These are phyloP conservation scores for Agapornis canus DNA, from an alignment of 2,797 vertebrate genomes.

Conservation along the genomic window DNA sequence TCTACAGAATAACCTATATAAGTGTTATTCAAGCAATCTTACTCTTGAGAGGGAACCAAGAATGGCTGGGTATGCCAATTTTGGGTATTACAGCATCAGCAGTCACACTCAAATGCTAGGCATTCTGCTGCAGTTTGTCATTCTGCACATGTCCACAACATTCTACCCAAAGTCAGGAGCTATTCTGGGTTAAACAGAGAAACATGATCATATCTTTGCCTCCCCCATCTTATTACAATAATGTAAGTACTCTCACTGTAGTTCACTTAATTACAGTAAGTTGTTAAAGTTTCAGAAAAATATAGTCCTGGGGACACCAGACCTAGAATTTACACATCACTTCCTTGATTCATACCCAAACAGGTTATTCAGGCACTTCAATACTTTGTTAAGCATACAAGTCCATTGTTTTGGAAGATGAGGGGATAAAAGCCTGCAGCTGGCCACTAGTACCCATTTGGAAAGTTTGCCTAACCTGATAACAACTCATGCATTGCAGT, in stretches of 20 bases:
- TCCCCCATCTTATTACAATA: not conserved
- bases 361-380: not conserved
- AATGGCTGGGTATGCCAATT: not conserved
- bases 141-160: not conserved
- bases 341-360: not conserved
- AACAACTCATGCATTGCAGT: not conserved
- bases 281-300: not conserved
- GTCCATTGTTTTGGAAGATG: not conserved
- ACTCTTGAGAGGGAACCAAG: not conserved
- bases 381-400: not conserved
- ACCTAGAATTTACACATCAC: not conserved
- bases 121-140: not conserved
- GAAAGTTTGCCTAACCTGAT: not conserved
- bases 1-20: not conserved
- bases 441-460: not conserved
- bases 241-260: not conserved
- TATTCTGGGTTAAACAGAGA: not conserved
- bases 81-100: not conserved
- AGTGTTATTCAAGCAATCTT: not conserved
- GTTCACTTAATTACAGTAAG: not conserved
- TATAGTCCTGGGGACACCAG: not conserved
- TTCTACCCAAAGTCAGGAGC: not conserved
- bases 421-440: not conserved
- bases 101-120: not conserved
- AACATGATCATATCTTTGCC: not conserved